Percentiles rank a stretch among this genome's conserved stretches.
Conservation (phyloP, 2,113 vertebrate genomes). For the Apteryx mantelli region DNA sequence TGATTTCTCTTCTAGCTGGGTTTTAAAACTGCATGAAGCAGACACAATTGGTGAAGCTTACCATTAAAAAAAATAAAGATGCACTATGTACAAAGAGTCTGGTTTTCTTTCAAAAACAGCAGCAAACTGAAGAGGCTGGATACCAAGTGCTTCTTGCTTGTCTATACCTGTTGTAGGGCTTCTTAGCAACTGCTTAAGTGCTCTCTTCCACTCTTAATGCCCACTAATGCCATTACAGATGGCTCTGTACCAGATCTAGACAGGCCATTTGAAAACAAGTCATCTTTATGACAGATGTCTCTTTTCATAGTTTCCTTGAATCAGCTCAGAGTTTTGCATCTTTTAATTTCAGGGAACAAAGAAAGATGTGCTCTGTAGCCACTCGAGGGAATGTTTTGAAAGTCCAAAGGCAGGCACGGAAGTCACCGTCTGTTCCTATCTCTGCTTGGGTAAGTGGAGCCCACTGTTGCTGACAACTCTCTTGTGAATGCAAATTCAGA, state of each 20-base stretch:
- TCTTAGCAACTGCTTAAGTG: neutral
- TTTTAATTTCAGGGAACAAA: neutral
- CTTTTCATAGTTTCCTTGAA: neutral
- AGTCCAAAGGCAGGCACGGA: neutral
- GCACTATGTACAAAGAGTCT: neutral
- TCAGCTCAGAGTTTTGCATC: neutral
- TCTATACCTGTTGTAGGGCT: rapidly evolving
- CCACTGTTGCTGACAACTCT: neutral
- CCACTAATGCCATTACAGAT: neutral
- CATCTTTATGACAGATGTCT: neutral
- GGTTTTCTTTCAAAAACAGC: neutral
- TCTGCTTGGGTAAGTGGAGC: neutral
- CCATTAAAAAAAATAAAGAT: neutral
- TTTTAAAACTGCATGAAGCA: neutral
- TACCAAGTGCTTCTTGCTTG: neutral
- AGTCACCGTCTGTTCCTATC: neutral
- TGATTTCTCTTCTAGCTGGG: neutral
- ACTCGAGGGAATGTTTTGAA: neutral
- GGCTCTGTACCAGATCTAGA: neutral
- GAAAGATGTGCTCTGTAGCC: neutral
- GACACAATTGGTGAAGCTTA: neutral
- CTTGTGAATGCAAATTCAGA: neutral
- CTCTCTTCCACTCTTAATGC: neutral
- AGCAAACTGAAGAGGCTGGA: neutral
- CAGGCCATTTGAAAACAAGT: neutral